Base-by-base conservation (phyloP, 1,140 invertebrate species). In the Neuroterus valhalla region DNA sequence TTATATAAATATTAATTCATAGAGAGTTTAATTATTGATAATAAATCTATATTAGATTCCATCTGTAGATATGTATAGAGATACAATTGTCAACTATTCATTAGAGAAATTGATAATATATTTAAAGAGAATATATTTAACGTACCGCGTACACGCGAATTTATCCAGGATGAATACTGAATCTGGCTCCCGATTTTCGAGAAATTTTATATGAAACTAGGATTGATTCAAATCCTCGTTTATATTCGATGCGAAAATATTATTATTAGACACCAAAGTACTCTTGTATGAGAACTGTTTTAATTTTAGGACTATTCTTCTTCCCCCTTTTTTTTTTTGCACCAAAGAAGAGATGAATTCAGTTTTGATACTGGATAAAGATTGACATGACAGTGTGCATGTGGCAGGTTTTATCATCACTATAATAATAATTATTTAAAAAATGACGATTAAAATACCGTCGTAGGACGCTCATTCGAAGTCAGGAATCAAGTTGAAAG, bases 21-120 rank as follows among this genome's bases (percentile, higher is more conserved):
- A 89, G 86, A 89, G 85, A 89, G 87, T 90, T 89, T 88, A 89
- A 89, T 82, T 85, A 89, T 86, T 80, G 78, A 84, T 86, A 84
- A 88, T 86, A 87, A 82, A 88, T 87, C 86, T 90, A 88, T 88
- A 87, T 88, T 87, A 88, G 84, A 84, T 84, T 88, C 88, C 80
- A 84, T 82, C 84, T 90, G 86, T 90, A 90, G 87, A 90, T 90
- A 89, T 89, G 87, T 88, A 89, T 89, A 89, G 86, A 89, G 77
- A 86, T 86, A 76, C 82, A 78, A 76, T 79, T 81, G 74, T 82
- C 85, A 84, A 85, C 78, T 84, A 87, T 84, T 82, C 81, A 78
- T 83, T 85, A 87, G 81, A 83, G 74, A 87, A 85, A 85, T 87
- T 86, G 82, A 87, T 87, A 88, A 87, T 87, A 89, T 89, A 88